A percentile compares a stretch with the other conserved stretches of the same genome.
These are phyloP conservation scores for Daktulosphaira vitifoliae DNA, from an alignment of 1,140 invertebrate species.

Conservation along the genomic window DNA sequence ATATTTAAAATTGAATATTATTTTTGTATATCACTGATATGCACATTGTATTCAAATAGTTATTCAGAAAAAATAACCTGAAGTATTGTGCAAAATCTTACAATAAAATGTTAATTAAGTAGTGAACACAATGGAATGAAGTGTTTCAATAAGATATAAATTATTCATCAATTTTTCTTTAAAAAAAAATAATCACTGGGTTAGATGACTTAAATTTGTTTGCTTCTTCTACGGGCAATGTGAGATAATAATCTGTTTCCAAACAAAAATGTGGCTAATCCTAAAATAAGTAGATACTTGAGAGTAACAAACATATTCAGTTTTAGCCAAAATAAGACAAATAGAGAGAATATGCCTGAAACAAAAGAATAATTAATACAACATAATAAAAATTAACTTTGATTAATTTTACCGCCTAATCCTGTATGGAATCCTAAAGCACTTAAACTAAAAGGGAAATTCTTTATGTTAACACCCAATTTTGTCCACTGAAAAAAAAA, in stretches of 20 bases:
- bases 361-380: constrained; percentile 30
- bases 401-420: constrained; percentile 59
- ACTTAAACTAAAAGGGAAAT: constrained; percentile 68
- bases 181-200: too few relatives aligned
- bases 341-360: constrained; percentile 73
- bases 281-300: constrained; percentile 75
- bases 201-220: too few relatives aligned
- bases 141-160: too few relatives aligned
- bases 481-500: constrained; percentile 62
- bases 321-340: constrained; percentile 81
- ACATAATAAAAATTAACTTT: neutral
- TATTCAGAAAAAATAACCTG: too few relatives aligned
- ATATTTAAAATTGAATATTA: too few relatives aligned
- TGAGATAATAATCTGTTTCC: constrained; percentile 80
- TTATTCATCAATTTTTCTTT: too few relatives aligned
- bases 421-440: constrained; percentile 81
- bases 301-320: constrained; percentile 95
- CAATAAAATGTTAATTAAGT: too few relatives aligned
- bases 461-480: constrained; percentile 80
- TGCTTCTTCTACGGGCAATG: constrained; percentile 49
- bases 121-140: too few relatives aligned
- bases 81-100: too few relatives aligned
- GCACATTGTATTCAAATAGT: too few relatives aligned
- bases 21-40: too few relatives aligned
- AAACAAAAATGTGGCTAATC: constrained; percentile 76